Evolutionary conservation across 2,888 invertebrate species (phyloP).

Genomic region (Melinaea marsaeus): DNA sequence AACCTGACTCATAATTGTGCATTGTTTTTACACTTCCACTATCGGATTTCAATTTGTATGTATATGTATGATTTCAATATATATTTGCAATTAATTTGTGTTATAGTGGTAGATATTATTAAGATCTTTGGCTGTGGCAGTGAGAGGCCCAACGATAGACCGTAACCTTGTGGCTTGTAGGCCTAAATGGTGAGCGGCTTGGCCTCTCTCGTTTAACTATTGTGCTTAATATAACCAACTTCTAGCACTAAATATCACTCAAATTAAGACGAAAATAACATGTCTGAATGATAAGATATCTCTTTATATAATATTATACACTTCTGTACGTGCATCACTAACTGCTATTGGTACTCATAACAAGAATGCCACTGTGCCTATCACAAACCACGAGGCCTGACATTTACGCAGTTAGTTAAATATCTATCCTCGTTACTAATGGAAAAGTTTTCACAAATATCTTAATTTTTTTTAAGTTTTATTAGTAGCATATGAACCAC

Average conservation of each 20-base stretch:
- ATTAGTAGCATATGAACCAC: background rate
- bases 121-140: constrained; percentile 13
- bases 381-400: constrained; percentile 17
- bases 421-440: constrained; percentile 7
- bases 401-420: constrained; percentile 36
- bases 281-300: constrained; percentile 52
- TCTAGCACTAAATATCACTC: constrained; percentile 36
- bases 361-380: constrained; percentile 10
- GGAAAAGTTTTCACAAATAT: background rate
- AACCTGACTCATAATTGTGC: too few relatives aligned
- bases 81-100: background rate
- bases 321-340: constrained; percentile 49
- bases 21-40: too few relatives aligned
- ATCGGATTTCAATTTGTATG: too few relatives aligned
- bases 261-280: constrained; percentile 48
- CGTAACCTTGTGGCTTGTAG: constrained; percentile 32
- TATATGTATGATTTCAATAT: too few relatives aligned
- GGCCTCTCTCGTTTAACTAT: constrained; percentile 8
- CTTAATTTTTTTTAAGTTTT: background rate
- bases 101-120: background rate
- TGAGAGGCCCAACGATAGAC: constrained; percentile 28
- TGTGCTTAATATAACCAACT: background rate
- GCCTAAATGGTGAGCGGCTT: constrained; percentile 30
- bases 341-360: constrained; percentile 32
- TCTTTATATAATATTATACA: constrained; percentile 52